A percentile compares a stretch with the other conserved stretches of the same genome.
Evolutionary conservation across 2,797 vertebrate species (phyloP).

Genomic region (Propithecus deckenii): DNA sequence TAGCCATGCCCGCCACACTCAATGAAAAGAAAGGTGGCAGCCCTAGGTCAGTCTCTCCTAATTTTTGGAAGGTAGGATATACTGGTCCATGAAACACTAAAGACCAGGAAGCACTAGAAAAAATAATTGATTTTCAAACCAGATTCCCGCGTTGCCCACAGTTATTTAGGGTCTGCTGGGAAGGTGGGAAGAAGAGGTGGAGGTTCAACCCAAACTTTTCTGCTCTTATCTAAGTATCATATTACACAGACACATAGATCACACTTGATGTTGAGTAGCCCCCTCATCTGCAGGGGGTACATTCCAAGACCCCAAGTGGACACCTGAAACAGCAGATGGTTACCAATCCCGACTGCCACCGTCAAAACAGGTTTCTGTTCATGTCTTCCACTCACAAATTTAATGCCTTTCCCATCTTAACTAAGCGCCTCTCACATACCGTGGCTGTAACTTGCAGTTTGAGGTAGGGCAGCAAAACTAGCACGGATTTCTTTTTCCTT

Average conservation of each 20-base stretch:
- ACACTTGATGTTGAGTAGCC: background rate
- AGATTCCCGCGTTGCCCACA: background rate
- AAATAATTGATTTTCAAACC: background rate
- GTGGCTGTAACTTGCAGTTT: background rate
- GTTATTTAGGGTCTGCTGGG: background rate
- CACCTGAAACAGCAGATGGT: background rate
- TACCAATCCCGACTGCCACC: background rate
- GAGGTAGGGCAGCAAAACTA: background rate
- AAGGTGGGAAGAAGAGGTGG: background rate
- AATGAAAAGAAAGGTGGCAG: background rate
- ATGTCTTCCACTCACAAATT: background rate
- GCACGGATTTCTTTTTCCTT: background rate
- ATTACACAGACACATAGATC: background rate
- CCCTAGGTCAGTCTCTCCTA: background rate
- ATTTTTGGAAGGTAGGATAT: constrained; percentile 23
- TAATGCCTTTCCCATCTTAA: background rate
- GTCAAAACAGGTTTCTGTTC: background rate
- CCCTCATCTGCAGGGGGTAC: background rate
- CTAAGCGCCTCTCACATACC: background rate
- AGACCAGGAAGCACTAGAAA: background rate
- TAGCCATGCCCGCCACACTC: background rate
- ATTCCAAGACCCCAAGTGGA: background rate
- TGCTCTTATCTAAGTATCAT: background rate
- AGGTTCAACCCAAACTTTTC: background rate
- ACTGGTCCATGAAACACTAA: background rate